Evolutionary conservation across 1,140 invertebrate species (phyloP).

Genomic region (Pectinophora gossypiella): DNA sequence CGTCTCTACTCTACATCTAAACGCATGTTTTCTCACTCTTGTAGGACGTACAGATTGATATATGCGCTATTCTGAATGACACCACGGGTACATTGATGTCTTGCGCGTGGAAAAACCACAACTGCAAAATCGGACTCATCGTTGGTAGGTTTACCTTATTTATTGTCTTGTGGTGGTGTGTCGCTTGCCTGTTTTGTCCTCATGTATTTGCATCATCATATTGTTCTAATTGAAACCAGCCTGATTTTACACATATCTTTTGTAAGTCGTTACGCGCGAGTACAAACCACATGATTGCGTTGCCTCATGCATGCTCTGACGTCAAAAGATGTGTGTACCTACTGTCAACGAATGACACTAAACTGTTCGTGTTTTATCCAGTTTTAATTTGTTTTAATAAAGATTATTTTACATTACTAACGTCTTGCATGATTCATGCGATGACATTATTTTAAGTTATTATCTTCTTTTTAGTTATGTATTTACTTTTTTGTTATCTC

Average conservation of each 20-base stretch:
- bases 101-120: constrained; percentile 97
- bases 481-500: too few species aligned
- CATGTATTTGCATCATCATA: neutral
- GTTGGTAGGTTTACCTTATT: constrained; percentile 81
- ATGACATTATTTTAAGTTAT: too few species aligned
- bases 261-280: neutral
- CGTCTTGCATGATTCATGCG: too few species aligned
- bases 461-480: too few species aligned
- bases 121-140: constrained; percentile 95
- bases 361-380: too few species aligned
- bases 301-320: neutral
- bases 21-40: constrained; percentile 65
- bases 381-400: too few species aligned
- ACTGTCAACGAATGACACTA: too few species aligned
- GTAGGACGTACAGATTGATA: constrained; percentile 94
- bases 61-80: constrained; percentile 98
- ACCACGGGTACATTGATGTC: constrained; percentile 99
- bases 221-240: neutral
- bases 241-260: neutral
- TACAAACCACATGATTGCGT: neutral
- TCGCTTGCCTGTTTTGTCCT: constrained; percentile 16
- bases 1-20: constrained; percentile 30
- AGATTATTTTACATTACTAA: too few species aligned
- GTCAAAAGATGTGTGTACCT: too few species aligned
- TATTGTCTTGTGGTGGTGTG: constrained; percentile 27